phyloP scores from a whole-genome alignment of 30 jellyfish, hydroid and myxozoan genomes.

The Hydractinia echinata region DNA sequence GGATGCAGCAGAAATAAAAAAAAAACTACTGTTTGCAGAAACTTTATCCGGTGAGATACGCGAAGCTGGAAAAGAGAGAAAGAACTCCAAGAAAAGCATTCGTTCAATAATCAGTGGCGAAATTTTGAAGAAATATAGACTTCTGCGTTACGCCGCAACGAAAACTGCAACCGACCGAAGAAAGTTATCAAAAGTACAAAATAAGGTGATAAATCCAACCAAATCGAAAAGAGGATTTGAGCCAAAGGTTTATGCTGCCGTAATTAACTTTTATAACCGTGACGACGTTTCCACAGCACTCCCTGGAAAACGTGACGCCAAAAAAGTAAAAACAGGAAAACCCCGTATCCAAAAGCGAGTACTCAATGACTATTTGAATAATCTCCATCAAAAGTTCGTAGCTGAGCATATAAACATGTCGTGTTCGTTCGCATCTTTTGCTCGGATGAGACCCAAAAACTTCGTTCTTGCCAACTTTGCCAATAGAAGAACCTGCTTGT shows the following conservation, averaged over 20 bases:
- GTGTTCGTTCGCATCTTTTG: no score
- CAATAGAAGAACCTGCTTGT: no score
- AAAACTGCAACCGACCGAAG: constrained; percentile 9
- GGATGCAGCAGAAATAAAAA: not conserved
- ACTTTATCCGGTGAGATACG: not conserved
- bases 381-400: no score
- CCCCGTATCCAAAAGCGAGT: not conserved
- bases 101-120: not conserved
- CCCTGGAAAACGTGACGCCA: not conserved
- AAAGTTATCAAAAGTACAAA: not conserved
- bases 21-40: not conserved
- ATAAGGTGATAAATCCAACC: not conserved
- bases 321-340: not conserved
- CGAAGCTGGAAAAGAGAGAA: not conserved
- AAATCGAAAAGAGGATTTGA: not conserved
- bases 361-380: no score
- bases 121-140: not conserved
- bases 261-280: not conserved
- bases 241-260: not conserved
- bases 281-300: constrained; percentile 1
- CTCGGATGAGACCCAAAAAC: no score
- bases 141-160: not conserved
- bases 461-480: no score
- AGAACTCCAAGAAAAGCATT: not conserved
- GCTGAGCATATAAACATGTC: no score